Evolutionary conservation across 2,113 vertebrate genomes (phyloP), one percentile per base, ranked within the genome.

Genomic region (Engraulis encrasicolus): DNA sequence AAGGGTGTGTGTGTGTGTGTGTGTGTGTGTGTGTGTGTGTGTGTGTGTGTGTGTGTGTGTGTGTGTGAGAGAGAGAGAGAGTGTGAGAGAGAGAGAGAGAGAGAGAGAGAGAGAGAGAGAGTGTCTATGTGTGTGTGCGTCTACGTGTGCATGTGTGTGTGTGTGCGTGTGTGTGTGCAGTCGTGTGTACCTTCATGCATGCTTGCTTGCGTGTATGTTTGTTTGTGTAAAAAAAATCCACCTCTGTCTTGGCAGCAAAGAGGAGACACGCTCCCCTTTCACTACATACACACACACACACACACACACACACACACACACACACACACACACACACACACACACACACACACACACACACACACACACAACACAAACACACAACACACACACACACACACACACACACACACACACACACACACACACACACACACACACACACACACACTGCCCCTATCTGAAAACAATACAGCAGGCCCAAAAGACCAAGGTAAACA

Each of bases 21-120:
- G 52, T 1, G 52, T 58, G 52, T 58, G 15, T 58, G 52, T 5
- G 52, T n/a, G 52, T 58, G 52, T 52, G 50, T 52, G 50, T 52
- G 50, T 52, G 50, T 6, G 50, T 6, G 50, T 52, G 50, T 52
- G 12, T 52, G 50, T 52, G 50, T 49, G 80, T 7, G 45, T 17
- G 48, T 38, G 81, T 83, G 83, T 81, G 52, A 48, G 50, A 50
- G 40, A 37, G 82, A 31, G 74, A 27, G 38, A 6, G 81, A 27
- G 81, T 27, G 7, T 45, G 18, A 34, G 50, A 34, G 52, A 17
- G 40, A 23, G 61, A n/a, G 81, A 48, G 78, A 14, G 23, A 19
- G 34, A 4, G 23, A 19, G 38, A 14, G 48, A 48, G 78, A n/a
- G 18, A 14, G 78, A 20, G 20, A 20, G 17, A 18, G 17, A 20